Evolutionary conservation across 1,140 invertebrate species (phyloP).

Genomic region (Amyelois transitella): DNA sequence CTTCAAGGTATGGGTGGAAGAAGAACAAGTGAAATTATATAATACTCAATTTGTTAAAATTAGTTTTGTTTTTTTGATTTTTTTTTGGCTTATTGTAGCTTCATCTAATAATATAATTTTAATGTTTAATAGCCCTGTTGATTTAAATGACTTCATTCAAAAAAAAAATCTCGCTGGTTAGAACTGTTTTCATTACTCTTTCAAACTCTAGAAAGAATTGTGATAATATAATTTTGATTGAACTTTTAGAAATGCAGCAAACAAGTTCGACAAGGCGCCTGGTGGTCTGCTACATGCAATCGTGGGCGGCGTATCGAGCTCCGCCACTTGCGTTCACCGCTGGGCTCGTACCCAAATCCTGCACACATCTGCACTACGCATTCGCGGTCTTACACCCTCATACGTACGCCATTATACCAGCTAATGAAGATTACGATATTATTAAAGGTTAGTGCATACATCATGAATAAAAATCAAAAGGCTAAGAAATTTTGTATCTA

Average conservation of each 20-base stretch:
- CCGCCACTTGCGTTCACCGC: slow-evolving; percentile 80
- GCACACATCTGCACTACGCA: slow-evolving; percentile 88
- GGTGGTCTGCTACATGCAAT: slow-evolving; percentile 82
- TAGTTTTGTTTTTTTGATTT: too few relatives aligned
- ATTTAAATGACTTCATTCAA: too few relatives aligned
- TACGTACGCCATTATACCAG: slow-evolving; percentile 75
- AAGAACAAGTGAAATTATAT: not conserved
- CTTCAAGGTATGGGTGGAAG: slow-evolving; percentile 42
- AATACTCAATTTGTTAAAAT: not conserved
- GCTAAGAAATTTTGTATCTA: too few relatives aligned
- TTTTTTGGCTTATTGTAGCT: too few relatives aligned
- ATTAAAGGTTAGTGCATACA: too few relatives aligned
- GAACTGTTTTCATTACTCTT: too few relatives aligned
- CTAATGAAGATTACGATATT: slow-evolving; percentile 76
- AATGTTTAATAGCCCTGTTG: too few relatives aligned
- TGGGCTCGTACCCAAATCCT: slow-evolving; percentile 82
- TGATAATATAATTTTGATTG: too few relatives aligned
- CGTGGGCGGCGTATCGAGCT: slow-evolving; percentile 78
- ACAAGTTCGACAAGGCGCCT: slow-evolving; percentile 31
- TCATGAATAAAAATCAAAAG: too few relatives aligned
- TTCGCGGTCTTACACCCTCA: slow-evolving; percentile 83
- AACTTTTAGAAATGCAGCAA: slow-evolving; percentile 51
- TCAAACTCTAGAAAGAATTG: too few relatives aligned
- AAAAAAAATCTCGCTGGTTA: too few relatives aligned
- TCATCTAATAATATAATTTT: too few relatives aligned